These are phyloP conservation scores for Eulemur rubriventer DNA, from an alignment of 2,797 vertebrate genomes.

Conservation along the genomic window DNA sequence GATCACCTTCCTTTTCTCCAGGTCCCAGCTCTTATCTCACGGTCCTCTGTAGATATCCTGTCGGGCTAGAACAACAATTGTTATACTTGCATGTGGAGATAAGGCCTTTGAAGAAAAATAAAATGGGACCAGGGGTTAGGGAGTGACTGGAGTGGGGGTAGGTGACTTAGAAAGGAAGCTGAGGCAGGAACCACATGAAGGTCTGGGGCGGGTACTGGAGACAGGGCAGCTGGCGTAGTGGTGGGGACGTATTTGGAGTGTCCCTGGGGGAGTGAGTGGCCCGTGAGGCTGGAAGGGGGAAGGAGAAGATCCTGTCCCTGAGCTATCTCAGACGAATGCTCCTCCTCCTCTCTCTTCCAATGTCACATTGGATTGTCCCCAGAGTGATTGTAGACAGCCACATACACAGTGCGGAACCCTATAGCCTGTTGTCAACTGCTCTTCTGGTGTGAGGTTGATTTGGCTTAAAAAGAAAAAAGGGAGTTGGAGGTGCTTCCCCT, in stretches of 20 bases:
- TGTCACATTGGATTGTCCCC: not conserved
- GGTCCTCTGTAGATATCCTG: constrained; percentile 20
- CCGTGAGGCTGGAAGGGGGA: not conserved
- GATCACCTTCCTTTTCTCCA: not conserved
- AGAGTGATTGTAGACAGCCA: not conserved
- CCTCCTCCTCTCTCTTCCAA: not conserved
- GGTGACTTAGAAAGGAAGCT: not conserved
- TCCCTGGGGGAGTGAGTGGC: not conserved
- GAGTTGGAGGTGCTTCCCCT: not conserved
- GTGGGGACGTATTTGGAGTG: not conserved
- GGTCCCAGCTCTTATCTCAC: constrained; percentile 38
- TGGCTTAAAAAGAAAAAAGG: not conserved
- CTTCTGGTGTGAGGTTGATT: not conserved
- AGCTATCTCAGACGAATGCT: not conserved
- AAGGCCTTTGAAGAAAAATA: constrained; percentile 50
- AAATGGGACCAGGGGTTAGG: not conserved
- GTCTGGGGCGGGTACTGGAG: not conserved
- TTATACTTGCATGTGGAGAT: not conserved
- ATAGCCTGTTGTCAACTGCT: not conserved
- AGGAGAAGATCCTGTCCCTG: not conserved
- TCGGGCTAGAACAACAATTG: constrained; percentile 6
- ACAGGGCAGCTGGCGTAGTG: not conserved
- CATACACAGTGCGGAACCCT: not conserved
- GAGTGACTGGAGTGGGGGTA: not conserved
- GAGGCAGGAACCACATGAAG: not conserved